Conservation (phyloP, 1,140 invertebrate genomes). For the Aradophagus sp. region DNA sequence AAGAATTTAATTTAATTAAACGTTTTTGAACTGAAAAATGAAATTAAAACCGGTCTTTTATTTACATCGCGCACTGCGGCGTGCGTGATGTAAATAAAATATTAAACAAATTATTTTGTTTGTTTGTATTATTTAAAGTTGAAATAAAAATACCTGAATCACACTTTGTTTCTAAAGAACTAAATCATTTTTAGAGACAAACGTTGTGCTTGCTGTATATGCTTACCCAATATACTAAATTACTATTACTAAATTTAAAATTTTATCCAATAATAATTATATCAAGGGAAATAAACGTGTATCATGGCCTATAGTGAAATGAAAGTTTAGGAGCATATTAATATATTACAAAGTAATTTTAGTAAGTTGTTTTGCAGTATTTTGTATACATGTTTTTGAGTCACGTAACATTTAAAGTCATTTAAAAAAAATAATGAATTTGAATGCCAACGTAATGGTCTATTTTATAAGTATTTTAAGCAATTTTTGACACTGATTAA, state of each 20-base stretch:
- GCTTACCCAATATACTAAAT: constrained; percentile 9
- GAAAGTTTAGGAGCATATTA: constrained; percentile 27
- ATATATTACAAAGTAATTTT: constrained; percentile 9
- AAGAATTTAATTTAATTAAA: too few relatives aligned
- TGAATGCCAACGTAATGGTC: not conserved
- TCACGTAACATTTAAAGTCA: not conserved
- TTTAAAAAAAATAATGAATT: not conserved
- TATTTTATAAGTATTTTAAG: constrained; percentile 4
- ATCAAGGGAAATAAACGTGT: constrained; percentile 25
- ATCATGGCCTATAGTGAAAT: constrained; percentile 34
- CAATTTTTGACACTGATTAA: constrained; percentile 4
- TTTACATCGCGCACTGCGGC: too few relatives aligned
- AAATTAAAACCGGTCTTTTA: too few relatives aligned
- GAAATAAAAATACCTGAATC: too few relatives aligned
- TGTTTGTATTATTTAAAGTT: too few relatives aligned
- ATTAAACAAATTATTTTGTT: too few relatives aligned
- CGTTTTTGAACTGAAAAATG: too few relatives aligned
- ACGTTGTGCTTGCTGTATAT: constrained; percentile 11
- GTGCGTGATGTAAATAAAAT: too few relatives aligned
- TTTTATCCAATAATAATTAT: constrained; percentile 12
- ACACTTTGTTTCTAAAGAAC: too few relatives aligned
- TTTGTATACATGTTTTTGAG: constrained; percentile 8
- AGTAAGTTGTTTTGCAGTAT: constrained; percentile 3
- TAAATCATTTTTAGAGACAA: too few relatives aligned
- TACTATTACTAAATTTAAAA: constrained; percentile 14